Conservation (phyloP, 1,140 invertebrate species). For the Akabosia matsudoensis region DNA sequence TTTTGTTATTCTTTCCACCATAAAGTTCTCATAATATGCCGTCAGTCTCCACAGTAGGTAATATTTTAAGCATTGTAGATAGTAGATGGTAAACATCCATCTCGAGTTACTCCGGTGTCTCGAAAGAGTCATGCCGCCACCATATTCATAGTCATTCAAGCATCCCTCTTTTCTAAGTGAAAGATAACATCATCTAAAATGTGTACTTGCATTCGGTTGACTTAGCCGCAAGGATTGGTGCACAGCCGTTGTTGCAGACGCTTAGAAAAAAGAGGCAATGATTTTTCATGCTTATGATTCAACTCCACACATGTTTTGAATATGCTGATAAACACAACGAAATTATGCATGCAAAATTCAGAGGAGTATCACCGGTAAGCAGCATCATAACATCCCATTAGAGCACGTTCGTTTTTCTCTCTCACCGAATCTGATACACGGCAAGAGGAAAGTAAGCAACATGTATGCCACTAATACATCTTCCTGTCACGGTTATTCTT, state of each 20-base stretch:
- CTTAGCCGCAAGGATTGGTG: background rate
- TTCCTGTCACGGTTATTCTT: slow-evolving; percentile 14
- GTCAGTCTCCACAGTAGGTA: background rate
- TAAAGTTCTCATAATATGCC: background rate
- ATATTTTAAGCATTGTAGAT: background rate
- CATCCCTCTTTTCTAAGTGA: background rate
- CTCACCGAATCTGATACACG: background rate
- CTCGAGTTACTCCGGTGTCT: no score
- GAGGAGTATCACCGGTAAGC: background rate
- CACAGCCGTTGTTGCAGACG: background rate
- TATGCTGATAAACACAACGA: background rate
- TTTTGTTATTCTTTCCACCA: background rate
- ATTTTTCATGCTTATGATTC: background rate
- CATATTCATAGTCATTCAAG: background rate
- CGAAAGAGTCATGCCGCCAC: background rate
- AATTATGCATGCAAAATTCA: background rate
- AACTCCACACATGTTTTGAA: background rate
- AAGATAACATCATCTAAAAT: background rate
- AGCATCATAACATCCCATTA: background rate
- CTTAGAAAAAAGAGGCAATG: background rate
- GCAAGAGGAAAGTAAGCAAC: background rate
- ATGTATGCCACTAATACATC: background rate
- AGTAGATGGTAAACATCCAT: no score
- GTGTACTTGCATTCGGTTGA: background rate
- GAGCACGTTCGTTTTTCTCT: background rate